Base-by-base conservation (phyloP, 2,113 vertebrate genomes). In the Lasiurus cinereus region DNA sequence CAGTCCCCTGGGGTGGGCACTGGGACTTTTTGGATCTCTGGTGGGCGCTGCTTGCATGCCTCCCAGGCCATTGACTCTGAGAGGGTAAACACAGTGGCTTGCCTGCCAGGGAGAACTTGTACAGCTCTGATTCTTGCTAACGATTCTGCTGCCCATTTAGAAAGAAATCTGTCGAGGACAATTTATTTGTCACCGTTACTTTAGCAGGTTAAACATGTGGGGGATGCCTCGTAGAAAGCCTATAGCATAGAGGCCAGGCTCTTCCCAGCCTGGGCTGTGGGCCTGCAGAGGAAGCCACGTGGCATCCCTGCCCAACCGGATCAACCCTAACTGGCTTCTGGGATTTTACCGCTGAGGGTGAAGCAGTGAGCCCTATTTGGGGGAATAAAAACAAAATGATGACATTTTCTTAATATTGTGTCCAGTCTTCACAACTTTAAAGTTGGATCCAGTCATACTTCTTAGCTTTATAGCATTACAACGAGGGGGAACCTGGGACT, bases 251-350 rank as follows among this genome's bases (percentile, higher is more conserved):
- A 56, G 91, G 19, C 12, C 54, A 10, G 16, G 27, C 24, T 29
- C 31, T 62, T n/a, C 22, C 24, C 59, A 6, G 22, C 36, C 31
- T 8, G 6, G 1, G 27, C n/a, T 9, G 5, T 0, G 4, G 67
- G 29, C 59, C 48, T 11, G 21, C 4, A 6, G 62, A 11, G 27
- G 77, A 31, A 33, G 48, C 56, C 14, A 7, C 0, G 0, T 4
- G 31, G 46, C 0, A 2, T 19, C 27, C 39, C 18, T 52, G 19
- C 59, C 59, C n/a, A 50, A 5, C 2, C 19, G 0, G 8, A 16
- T 16, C n/a, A 24, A 0, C 76, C 46, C 31, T 36, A 21, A 50
- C 7, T 0, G 24, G 18, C n/a, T 46, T 62, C 39, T 16, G 0
- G 13, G 2, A 24, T 19, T 59, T 46, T 9, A 21, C 16, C 8